These are phyloP conservation scores for Pogonomyrmex californicus DNA, from an alignment of 1,140 invertebrate species.

Conservation along the genomic window DNA sequence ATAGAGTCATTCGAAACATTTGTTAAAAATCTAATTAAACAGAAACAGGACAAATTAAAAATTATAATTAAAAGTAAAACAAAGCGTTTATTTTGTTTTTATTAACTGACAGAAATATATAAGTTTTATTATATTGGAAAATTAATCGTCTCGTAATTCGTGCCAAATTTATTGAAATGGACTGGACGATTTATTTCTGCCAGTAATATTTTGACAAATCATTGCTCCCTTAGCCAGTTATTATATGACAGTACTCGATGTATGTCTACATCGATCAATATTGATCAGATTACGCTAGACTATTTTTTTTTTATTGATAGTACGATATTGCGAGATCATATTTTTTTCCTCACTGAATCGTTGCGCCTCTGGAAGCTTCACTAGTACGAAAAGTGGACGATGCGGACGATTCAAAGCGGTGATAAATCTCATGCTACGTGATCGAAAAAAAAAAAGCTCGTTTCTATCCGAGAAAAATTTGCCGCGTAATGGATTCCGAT, in stretches of 20 bases:
- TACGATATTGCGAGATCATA: slow-evolving; percentile 39
- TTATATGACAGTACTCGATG: neutral
- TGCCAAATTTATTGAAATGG: slow-evolving; percentile 1
- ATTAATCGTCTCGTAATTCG: slow-evolving; percentile 16
- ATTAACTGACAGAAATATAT: slow-evolving; percentile 6
- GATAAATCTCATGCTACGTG: slow-evolving; percentile 50
- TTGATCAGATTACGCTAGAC: slow-evolving; percentile 19
- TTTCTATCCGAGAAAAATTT: slow-evolving; percentile 51
- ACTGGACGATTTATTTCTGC: slow-evolving; percentile 9
- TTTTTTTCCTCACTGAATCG: slow-evolving; percentile 30
- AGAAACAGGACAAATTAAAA: neutral
- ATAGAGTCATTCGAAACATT: neutral
- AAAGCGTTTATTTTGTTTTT: neutral
- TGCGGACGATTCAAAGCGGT: slow-evolving; percentile 23
- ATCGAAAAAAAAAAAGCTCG: slow-evolving; percentile 24
- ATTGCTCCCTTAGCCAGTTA: neutral
- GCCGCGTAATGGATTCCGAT: slow-evolving; percentile 61
- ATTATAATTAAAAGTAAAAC: neutral
- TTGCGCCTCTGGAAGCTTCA: slow-evolving; percentile 4
- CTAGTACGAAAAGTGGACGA: slow-evolving; percentile 19
- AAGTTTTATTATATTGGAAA: neutral
- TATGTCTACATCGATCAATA: slow-evolving; percentile 32
- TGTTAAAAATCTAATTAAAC: slow-evolving; percentile 4
- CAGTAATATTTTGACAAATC: slow-evolving; percentile 36
- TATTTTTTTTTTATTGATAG: slow-evolving; percentile 39